These are phyloP conservation scores for Antechinus stuartii DNA, from an alignment of 2,113 vertebrate genomes.

Conservation along the genomic window DNA sequence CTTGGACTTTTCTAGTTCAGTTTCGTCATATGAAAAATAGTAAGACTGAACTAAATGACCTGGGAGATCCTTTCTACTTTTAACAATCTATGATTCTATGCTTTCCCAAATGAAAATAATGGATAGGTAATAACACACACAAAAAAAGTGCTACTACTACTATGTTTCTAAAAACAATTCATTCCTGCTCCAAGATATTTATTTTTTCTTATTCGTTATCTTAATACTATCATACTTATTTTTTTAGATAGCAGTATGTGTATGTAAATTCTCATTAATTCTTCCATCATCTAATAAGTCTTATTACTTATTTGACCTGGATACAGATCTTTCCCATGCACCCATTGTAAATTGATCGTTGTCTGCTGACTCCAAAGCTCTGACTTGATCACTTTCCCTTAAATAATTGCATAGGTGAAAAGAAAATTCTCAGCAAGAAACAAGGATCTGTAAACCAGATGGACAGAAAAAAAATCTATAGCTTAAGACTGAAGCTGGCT, in stretches of 20 bases:
- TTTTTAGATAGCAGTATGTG: slow-evolving; percentile 36
- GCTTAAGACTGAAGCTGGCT: slow-evolving; percentile 11
- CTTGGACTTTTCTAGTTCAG: neutral
- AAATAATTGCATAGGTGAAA: slow-evolving; percentile 9
- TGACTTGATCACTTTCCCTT: slow-evolving; percentile 32
- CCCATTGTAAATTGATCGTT: slow-evolving; percentile 19
- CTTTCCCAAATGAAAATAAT: slow-evolving; percentile 17
- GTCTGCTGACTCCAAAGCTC: slow-evolving; percentile 47
- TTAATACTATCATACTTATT: neutral
- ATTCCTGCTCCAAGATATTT: neutral
- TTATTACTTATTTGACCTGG: slow-evolving; percentile 15
- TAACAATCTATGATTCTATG: neutral
- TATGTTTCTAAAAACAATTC: neutral
- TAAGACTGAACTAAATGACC: neutral
- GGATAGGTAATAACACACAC: neutral
- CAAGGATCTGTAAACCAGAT: slow-evolving; percentile 41
- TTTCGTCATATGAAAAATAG: neutral
- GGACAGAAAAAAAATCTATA: slow-evolving; percentile 30
- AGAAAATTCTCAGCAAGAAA: slow-evolving; percentile 38
- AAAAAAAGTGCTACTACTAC: neutral
- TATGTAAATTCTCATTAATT: slow-evolving; percentile 8
- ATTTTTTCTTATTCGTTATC: neutral
- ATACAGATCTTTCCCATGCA: slow-evolving; percentile 36
- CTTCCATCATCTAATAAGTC: slow-evolving; percentile 5
- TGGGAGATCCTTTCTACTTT: neutral